These are phyloP conservation scores for Anser brachyrhynchus DNA, from an alignment of 2,113 vertebrate species.

Conservation along the genomic window DNA sequence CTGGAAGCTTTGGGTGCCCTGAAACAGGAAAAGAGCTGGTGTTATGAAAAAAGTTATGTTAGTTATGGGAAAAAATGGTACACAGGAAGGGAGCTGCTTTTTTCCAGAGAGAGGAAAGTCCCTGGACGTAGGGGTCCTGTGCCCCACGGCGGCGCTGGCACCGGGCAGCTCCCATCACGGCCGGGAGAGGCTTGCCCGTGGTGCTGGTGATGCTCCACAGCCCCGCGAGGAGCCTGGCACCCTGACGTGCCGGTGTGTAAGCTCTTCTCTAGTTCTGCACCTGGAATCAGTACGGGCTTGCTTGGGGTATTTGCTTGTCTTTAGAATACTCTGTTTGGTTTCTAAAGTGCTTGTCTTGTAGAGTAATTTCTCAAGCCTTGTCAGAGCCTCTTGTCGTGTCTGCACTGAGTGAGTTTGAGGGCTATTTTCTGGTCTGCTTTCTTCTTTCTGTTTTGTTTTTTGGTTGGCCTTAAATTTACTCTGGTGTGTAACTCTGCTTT, in stretches of 20 bases:
- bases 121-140: background rate
- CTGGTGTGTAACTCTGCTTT: background rate
- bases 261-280: background rate
- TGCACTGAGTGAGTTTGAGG: slow-evolving; percentile 14
- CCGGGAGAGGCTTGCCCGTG: background rate
- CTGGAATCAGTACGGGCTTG: background rate
- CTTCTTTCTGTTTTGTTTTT: background rate
- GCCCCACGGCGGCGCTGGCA: background rate
- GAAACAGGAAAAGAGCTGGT: background rate
- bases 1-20: background rate
- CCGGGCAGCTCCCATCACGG: background rate
- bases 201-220: background rate
- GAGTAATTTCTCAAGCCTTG: slow-evolving; percentile 24
- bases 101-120: background rate
- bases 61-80: background rate
- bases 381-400: background rate
- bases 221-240: background rate
- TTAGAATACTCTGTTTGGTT: slow-evolving; percentile 30
- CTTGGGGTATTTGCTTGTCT: background rate
- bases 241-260: background rate
- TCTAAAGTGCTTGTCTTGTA: slow-evolving; percentile 12
- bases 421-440: background rate
- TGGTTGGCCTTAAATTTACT: background rate
- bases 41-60: too few species aligned
- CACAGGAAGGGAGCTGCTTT: background rate